Base-by-base conservation (phyloP, 2,113 vertebrate genomes). In the Dendropsophus ebraccatus region DNA sequence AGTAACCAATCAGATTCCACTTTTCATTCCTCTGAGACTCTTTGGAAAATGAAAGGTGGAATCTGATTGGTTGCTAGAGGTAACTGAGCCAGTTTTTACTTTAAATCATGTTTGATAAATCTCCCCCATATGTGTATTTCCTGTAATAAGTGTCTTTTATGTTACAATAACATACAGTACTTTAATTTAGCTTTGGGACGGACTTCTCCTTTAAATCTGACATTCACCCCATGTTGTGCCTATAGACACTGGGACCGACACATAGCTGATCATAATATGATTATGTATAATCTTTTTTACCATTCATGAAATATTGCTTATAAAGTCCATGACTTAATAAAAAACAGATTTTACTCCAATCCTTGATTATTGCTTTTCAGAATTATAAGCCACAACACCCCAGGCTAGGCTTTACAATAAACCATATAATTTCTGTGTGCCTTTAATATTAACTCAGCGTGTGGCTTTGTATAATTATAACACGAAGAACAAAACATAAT, bases 381-480 rank as follows among this genome's bases (percentile, higher is more conserved):
- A 28, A 84, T 65, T 47, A 14, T 23, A 50, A 60, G n/a, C 47
- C 35, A 74, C 30, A 45, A 21, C 23, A 84, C 52, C 72, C 58
- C 54, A n/a, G 50, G 82, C 82, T 58, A 76, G 52, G 52, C 69
- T 73, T 72, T 32, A 30, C 37, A 62, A 62, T 37, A 62, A 84
- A 76, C 16, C 69, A 49, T 84, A 76, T 76, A 58, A 84, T 76
- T 84, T 76, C 30, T 56, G 45, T 49, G 47, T 76, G 52, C 75
- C 37, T 84, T 83, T 62, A 84, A 76, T 76, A 84, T 58, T 74
- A 58, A 74, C 69, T 21, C 21, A 73, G 82, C 13, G 45, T 76
- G 82, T 60, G 82, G 52, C n/a, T 76, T 23, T 84, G 70, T 56
- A 75, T 65, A 76, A 74, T 76, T 37, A 76, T 65, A 84, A 65